Evolutionary conservation across 2,797 vertebrate species (phyloP), one percentile per base, ranked within the genome.

Genomic region (Galaxias olidus): DNA sequence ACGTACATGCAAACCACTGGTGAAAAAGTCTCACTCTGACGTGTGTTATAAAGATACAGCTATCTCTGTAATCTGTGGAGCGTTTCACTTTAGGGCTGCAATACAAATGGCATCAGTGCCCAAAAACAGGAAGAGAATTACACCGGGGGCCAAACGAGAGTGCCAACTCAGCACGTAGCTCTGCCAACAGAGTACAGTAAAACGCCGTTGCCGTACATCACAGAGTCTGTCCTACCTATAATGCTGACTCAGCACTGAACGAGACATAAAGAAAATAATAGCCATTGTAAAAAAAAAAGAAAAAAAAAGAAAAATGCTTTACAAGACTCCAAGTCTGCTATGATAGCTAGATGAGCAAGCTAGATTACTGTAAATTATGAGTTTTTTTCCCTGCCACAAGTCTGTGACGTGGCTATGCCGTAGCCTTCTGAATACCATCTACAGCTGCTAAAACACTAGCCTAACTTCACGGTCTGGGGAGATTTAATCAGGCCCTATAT

Each of bases 71-170:
- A 71, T 61, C 12, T 61, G 56, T 72, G 68, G 54, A 49, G 61
- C 65, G 63, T 71, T 76, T 71, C 51, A 44, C n/a, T 63, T 30
- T 53, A 56, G 41, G 6, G 73, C 65, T 80, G 65, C 72, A 75
- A 72, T 82, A 73, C 74, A 77, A 78, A 81, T 62, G 79, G 63
- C 58, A 13, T 40, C 51, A 59, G 10, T 63, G 74, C 64, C 55
- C 40, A 74, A 82, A 77, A 79, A 76, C 79, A 81, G 81, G 75
- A 87, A 78, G 77, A 68, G 59, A 62, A 57, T 41, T 9, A 56
- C 71, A 77, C 65, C 78, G 75, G 63, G 66, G 69, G 63, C 66
- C 57, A 59, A 73, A 63, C 52, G 20, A 14, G 45, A 73, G 72
- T 65, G 77, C 82, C 75, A 76, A 64, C 71, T 69, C 57, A 49